Conservation (phyloP, 2,113 vertebrate genomes). For the Cyprinodon variegatus region DNA sequence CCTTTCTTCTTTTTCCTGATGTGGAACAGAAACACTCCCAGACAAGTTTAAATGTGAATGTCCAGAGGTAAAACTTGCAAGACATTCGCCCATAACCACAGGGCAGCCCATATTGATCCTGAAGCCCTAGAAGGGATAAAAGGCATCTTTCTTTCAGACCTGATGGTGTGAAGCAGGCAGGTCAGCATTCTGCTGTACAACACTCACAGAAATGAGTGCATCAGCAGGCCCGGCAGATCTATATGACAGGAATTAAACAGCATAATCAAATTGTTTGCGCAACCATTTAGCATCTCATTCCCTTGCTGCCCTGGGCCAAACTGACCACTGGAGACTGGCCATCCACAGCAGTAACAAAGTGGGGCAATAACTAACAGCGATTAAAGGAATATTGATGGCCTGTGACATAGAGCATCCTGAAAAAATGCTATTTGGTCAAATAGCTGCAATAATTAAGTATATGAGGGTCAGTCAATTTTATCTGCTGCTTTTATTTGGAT, state of each 20-base stretch:
- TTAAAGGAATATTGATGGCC: conserved; percentile 88
- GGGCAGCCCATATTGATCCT: conserved; percentile 62
- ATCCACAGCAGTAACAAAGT: conserved; percentile 82
- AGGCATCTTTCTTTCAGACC: conserved; percentile 53
- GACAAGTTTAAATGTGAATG: conserved; percentile 20
- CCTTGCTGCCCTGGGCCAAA: conserved; percentile 72
- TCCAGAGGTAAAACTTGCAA: conserved; percentile 42
- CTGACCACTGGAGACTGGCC: conserved; percentile 80
- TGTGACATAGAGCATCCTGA: conserved; percentile 85
- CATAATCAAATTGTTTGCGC: conserved; percentile 82
- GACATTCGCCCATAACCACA: conserved; percentile 40
- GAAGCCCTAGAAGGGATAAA: conserved; percentile 26
- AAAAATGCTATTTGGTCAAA: conserved; percentile 86
- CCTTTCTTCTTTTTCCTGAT: conserved; percentile 3
- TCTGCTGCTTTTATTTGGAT: conserved; percentile 91
- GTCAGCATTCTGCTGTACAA: conserved; percentile 70
- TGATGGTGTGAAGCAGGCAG: conserved; percentile 52
- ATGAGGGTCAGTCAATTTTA: conserved; percentile 91
- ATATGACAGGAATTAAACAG: conserved; percentile 80
- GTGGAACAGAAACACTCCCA: conserved; percentile 23
- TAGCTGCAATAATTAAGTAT: conserved; percentile 92
- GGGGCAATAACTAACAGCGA: conserved; percentile 84
- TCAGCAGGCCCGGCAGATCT: conserved; percentile 76
- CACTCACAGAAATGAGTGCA: conserved; percentile 66
- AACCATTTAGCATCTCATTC: conserved; percentile 80